Evolutionary conservation across 2,797 vertebrate genomes (phyloP).

Genomic region (Myripristis jacobus): DNA sequence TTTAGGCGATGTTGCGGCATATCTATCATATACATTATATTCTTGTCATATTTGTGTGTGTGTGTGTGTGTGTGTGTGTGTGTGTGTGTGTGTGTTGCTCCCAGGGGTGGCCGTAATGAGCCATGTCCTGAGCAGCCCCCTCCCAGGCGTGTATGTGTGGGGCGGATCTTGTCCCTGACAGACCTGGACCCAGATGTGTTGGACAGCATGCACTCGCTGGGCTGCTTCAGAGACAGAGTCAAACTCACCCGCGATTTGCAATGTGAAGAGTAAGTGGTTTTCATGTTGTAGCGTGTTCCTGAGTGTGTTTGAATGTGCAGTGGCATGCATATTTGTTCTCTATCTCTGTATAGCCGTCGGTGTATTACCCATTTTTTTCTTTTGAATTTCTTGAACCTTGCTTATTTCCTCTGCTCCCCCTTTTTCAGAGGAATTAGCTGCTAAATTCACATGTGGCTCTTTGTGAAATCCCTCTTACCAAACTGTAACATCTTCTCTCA

Average conservation of each 20-base stretch:
- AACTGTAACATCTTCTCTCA: neutral
- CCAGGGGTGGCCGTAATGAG: slow-evolving; percentile 89
- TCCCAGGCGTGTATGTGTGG: slow-evolving; percentile 90
- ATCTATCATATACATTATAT: slow-evolving; percentile 5
- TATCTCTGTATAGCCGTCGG: too few species aligned
- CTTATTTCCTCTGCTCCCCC: too few species aligned
- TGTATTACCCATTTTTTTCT: too few species aligned
- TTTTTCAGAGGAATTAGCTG: neutral
- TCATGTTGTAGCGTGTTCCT: slow-evolving; percentile 1
- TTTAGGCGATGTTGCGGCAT: slow-evolving; percentile 1
- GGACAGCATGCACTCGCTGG: slow-evolving; percentile 95
- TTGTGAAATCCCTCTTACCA: neutral
- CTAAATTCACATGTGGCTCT: neutral
- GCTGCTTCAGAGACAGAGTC: slow-evolving; percentile 92
- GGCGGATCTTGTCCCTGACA: slow-evolving; percentile 87
- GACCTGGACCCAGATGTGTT: slow-evolving; percentile 95
- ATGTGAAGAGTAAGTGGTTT: slow-evolving; percentile 88
- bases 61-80: slow-evolving; percentile 16
- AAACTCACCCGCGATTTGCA: slow-evolving; percentile 92
- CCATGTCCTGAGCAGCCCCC: slow-evolving; percentile 90
- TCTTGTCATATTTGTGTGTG: neutral
- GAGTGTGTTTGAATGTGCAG: too few species aligned
- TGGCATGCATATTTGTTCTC: too few species aligned
- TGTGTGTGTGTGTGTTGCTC: slow-evolving; percentile 26
- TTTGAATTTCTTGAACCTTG: too few species aligned